Evolutionary conservation across 2,113 vertebrate genomes (phyloP).

Genomic region (Pseudopodoces humilis): DNA sequence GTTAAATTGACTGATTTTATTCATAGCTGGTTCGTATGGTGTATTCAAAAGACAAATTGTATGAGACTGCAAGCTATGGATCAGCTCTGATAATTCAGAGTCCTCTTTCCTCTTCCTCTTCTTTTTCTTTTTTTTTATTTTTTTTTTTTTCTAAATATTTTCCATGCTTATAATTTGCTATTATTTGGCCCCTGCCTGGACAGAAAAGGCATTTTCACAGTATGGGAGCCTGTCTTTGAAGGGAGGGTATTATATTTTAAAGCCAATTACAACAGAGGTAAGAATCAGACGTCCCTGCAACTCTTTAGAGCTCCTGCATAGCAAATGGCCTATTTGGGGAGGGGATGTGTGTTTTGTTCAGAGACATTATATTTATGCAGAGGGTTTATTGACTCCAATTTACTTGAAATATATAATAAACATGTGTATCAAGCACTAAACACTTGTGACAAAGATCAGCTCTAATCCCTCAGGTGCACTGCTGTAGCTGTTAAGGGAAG

Average conservation of each 20-base stretch:
- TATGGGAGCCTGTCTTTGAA: constrained; percentile 23
- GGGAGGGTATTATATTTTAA: constrained; percentile 30
- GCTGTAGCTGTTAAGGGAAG: background rate
- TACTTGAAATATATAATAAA: constrained; percentile 57
- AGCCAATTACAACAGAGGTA: constrained; percentile 52
- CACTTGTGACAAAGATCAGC: constrained; percentile 45
- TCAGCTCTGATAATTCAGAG: constrained; percentile 46
- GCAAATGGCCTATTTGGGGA: constrained; percentile 40
- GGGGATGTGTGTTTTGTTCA: constrained; percentile 35
- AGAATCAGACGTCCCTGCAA: constrained; percentile 33
- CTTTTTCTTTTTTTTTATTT: background rate
- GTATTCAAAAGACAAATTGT: constrained; percentile 65
- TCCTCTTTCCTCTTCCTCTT: background rate
- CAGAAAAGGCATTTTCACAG: constrained; percentile 61
- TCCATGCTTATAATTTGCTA: constrained; percentile 59
- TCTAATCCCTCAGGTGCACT: background rate
- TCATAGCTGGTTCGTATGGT: constrained; percentile 58
- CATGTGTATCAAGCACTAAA: constrained; percentile 29
- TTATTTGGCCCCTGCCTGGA: constrained; percentile 58
- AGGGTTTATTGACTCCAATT: constrained; percentile 62
- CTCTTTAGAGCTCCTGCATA: constrained; percentile 14
- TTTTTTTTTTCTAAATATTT: constrained; percentile 54
- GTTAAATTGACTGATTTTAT: constrained; percentile 75
- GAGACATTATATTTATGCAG: constrained; percentile 46
- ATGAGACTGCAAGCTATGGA: constrained; percentile 46